Evolutionary conservation across 2,888 invertebrate species (phyloP), one percentile per base, ranked within the genome.

Genomic region (Aethes cnicana): DNA sequence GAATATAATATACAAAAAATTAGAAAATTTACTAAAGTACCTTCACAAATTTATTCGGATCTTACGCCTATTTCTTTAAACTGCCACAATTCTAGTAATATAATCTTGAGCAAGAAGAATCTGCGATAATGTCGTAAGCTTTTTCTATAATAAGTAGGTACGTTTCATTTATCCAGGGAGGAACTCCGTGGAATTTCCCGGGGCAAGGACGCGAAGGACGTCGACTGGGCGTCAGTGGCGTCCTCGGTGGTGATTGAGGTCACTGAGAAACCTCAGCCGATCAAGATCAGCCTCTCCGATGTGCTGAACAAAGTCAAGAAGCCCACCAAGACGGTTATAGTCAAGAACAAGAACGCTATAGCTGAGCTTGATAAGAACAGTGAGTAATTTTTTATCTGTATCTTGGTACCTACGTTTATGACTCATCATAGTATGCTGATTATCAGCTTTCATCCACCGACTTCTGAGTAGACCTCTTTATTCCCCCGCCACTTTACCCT

Each of bases 101-200:
- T n/a, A n/a, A n/a, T n/a, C n/a, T n/a, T n/a, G n/a, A n/a, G n/a
- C n/a, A n/a, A n/a, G n/a, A n/a, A n/a, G n/a, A n/a, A n/a, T n/a
- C n/a, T n/a, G n/a, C n/a, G n/a, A n/a, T n/a, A n/a, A n/a, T n/a
- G n/a, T n/a, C n/a, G n/a, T n/a, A n/a, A n/a, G n/a, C n/a, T n/a
- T n/a, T n/a, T n/a, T n/a, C 5, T 11, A 4, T 49, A 33, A 50
- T 20, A 33, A 26, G 12, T 25, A 47, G 11, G 32, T 6, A 9
- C 4, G 9, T 20, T 20, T 0, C 17, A 32, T 30, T 50, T 6
- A 64, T 70, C 5, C 71, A 94, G 95, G 57, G 97, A 97, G 81
- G 97, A 97, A 78, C 90, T 97, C 4, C 84, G 94, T 18, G 97
- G 97, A 12, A 93, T 96, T 20, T 95, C 96, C 0, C 92, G 97